Evolutionary conservation across 2,797 vertebrate species (phyloP), one percentile per base, ranked within the genome.

Genomic region (Holocentrus rufus): DNA sequence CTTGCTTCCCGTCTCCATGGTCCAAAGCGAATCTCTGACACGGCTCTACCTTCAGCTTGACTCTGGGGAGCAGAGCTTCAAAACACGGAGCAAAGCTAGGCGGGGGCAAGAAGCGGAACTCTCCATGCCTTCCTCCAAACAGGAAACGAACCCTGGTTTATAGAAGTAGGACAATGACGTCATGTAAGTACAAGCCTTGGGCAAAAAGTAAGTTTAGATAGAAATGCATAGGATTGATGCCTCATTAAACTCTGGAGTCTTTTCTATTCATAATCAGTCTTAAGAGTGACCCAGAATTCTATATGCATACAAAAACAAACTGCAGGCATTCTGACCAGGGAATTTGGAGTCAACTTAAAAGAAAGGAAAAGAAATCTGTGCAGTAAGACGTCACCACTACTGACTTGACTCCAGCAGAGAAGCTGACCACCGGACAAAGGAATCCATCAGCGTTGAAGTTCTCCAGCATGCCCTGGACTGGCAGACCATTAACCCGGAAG

Each of bases 401-500:
- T 95, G 72, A 98, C 97, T 93, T 97, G 82, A 98, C 94, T 90
- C 96, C 96, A 74, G 97, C 95, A 63, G 97, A 98, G 90, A 98
- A 96, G 93, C 97, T 99, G 90, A 97, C 94, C 65, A 96, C 96
- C 2, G 97, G 97, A 79, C 95, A 93, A 85, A 99, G 94, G 85
- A 96, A 94, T 22, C 96, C 96, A 59, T 95, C 92, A 2, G 90
- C 88, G 63, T 85, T 95, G 90, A 98, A 97, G 91, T 97, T 97
- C 87, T 99, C 97, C 84, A 97, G 93, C 97, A 99, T 98, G 70
- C 97, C 97, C 93, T 98, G 97, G 77, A 98, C 97, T 8, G 97
- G 97, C 10, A 96, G 95, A 6, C 97, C 97, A 0, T 98, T 99
- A 81, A 98, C 95, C 58, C 97, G 94, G 86, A 98, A 99, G 0